phyloP scores from a whole-genome alignment of 2,888 invertebrate species.

The Cheilosia scutellata region DNA sequence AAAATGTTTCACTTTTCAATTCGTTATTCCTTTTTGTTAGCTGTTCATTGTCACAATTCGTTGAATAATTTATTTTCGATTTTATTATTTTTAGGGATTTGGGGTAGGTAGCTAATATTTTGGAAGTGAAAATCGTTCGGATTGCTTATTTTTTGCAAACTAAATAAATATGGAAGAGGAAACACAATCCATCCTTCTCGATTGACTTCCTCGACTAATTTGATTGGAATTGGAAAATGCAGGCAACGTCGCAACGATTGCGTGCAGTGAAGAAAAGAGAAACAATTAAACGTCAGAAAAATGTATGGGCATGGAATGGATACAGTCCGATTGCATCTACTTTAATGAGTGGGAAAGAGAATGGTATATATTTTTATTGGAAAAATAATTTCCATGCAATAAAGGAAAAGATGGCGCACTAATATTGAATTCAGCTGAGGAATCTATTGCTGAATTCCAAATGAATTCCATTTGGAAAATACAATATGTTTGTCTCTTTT shows the following conservation, averaged over 20 bases:
- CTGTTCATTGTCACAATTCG: constrained; percentile 31
- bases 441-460: not conserved
- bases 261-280: constrained; percentile 18
- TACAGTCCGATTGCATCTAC: no score
- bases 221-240: constrained; percentile 61
- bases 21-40: constrained; percentile 1
- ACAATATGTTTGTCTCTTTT: not conserved
- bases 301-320: not conserved
- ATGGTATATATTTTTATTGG: not conserved
- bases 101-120: not conserved
- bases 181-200: constrained; percentile 26
- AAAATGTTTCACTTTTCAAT: constrained; percentile 11
- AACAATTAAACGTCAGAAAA: constrained; percentile 33
- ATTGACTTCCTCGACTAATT: constrained; percentile 56
- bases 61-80: constrained; percentile 1
- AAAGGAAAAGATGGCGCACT: constrained; percentile 35
- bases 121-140: not conserved
- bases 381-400: constrained; percentile 28
- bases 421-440: constrained; percentile 5
- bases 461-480: not conserved
- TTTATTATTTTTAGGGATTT: not conserved
- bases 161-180: constrained; percentile 37
- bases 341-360: constrained; percentile 3
- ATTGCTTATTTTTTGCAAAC: not conserved
- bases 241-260: constrained; percentile 21